These are phyloP conservation scores for Drosophila flavopinicola DNA, from an alignment of 2,888 invertebrate genomes.

Conservation along the genomic window DNA sequence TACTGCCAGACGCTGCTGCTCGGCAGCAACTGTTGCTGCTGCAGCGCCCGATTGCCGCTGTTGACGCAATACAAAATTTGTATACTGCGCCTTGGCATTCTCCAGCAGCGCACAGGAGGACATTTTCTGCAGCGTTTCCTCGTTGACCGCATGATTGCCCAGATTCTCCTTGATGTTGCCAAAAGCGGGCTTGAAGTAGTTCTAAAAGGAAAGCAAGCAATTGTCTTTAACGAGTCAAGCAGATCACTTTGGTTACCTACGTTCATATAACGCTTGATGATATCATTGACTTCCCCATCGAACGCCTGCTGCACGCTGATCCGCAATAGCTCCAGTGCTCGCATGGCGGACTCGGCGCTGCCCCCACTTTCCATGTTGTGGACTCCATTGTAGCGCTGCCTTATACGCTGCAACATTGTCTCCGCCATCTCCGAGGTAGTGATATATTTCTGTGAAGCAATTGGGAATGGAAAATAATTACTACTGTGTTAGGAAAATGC, in stretches of 20 bases:
- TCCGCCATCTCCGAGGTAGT: slow-evolving; percentile 84
- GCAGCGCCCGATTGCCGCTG: slow-evolving; percentile 34
- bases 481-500: too few relatives aligned
- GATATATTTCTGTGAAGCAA: slow-evolving; percentile 74
- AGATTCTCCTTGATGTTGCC: slow-evolving; percentile 87
- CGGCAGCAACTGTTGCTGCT: slow-evolving; percentile 42
- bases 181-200: slow-evolving; percentile 87
- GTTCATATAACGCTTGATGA: slow-evolving; percentile 87
- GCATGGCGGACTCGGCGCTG: slow-evolving; percentile 82
- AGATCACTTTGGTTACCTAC: slow-evolving; percentile 76
- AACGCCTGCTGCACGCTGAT: slow-evolving; percentile 87
- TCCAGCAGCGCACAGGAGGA: slow-evolving; percentile 83
- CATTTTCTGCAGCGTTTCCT: slow-evolving; percentile 85
- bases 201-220: slow-evolving; percentile 81
- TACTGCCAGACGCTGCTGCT: slow-evolving; percentile 75
- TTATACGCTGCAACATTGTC: slow-evolving; percentile 79
- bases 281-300: slow-evolving; percentile 87
- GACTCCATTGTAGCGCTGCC: slow-evolving; percentile 79
- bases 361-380: slow-evolving; percentile 68
- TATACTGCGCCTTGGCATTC: slow-evolving; percentile 83
- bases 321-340: slow-evolving; percentile 86
- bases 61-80: slow-evolving; percentile 75
- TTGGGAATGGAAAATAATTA: background rate
- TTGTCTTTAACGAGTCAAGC: background rate
- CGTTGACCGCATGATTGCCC: slow-evolving; percentile 86